Base-by-base conservation (phyloP, 2,888 invertebrate genomes). In the Mesoligia furuncula region DNA sequence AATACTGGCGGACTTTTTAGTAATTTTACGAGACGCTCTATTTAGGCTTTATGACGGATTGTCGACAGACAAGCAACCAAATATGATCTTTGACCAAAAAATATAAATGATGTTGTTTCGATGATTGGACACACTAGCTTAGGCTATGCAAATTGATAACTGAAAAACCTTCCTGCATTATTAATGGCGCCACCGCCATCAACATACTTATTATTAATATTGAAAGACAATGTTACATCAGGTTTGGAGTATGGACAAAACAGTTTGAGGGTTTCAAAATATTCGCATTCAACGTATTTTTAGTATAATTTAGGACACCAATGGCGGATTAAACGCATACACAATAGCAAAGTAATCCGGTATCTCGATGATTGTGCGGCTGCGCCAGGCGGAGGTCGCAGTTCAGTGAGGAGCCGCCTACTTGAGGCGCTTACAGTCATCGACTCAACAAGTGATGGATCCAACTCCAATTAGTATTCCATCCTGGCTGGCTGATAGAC, bases 391-490 rank as follows among this genome's bases (percentile, higher is more conserved):
- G 65, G 7, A 24, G 57, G 31, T 62, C 42, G 71, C 45, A 59
- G 80, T 70, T 66, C 61, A 13, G 36, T 36, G 20, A 5, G 59
- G 81, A 42, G 11, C 36, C 42, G 24, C 20, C 36, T 81, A 75
- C 67, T 81, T 81, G 81, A 27, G 77, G 65, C 36, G 51, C 75
- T 36, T 61, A 54, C 45, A 39, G 20, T 64, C 64, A 48, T 59
- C 67, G 69, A 64, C 73, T 77, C 81, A 85, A 83, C 83, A 83
- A 83, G 82, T 85, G 54, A 83, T 73, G 70, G 73, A 85, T 85
- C 67, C 59, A 64, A 77, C 62, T 85, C 48, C 77, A 77, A 81
- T 85, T 85, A 85, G 81, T 73, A 77, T 85, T 81, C 77, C 70
- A 64, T 73, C 73, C 36, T 51, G 83, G 24, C 48, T 57, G 57